Conservation (phyloP, 2,888 invertebrate species). For the Biston betularia region DNA sequence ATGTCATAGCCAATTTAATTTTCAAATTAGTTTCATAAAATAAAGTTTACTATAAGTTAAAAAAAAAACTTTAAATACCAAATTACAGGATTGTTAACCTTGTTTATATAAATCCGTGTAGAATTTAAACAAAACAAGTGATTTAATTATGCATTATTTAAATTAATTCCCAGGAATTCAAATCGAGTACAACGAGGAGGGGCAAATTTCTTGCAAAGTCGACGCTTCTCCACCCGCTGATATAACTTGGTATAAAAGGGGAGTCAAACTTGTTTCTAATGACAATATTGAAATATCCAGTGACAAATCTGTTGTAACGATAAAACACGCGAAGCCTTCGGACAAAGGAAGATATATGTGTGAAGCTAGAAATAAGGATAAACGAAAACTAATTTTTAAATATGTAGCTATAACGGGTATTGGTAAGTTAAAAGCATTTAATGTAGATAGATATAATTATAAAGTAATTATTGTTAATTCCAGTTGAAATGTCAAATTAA, state of each 20-base stretch:
- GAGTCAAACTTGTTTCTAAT: not conserved
- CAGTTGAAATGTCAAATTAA: no score
- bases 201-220: conserved; percentile 25
- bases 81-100: no score
- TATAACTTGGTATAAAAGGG: conserved; percentile 31
- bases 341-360: conserved; percentile 31
- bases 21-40: no score
- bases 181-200: conserved; percentile 22
- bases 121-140: no score
- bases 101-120: no score
- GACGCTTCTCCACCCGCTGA: conserved; percentile 35
- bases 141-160: not conserved
- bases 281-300: conserved; percentile 16
- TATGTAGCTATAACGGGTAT: conserved; percentile 15
- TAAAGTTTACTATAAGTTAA: no score
- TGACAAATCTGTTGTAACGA: conserved; percentile 19
- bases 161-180: conserved; percentile 12
- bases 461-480: conserved; percentile 6
- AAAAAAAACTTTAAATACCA: no score
- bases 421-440: conserved; percentile 21
- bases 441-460: no score
- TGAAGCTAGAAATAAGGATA: conserved; percentile 17
- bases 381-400: not conserved
- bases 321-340: conserved; percentile 17
- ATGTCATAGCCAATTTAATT: no score